These are phyloP conservation scores for Chlamydotis undulata DNA, from an alignment of 2,113 vertebrate genomes.

Conservation along the genomic window DNA sequence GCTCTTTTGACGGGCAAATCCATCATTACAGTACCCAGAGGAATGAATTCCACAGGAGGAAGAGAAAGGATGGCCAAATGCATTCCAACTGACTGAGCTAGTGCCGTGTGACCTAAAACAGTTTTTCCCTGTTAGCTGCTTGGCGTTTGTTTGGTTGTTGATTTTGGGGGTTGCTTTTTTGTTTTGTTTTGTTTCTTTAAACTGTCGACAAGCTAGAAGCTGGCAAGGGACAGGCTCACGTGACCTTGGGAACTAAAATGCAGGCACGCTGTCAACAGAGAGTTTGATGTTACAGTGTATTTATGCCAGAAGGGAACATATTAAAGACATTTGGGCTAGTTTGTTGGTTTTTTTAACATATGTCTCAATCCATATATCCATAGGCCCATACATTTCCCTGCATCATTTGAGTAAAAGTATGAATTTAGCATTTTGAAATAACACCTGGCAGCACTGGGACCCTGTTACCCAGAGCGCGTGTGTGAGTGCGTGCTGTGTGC, in stretches of 20 bases:
- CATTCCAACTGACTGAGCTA: conserved; percentile 61
- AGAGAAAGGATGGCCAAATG: conserved; percentile 40
- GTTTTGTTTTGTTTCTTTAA: conserved; percentile 32
- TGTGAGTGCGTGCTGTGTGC: neutral
- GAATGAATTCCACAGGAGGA: conserved; percentile 54
- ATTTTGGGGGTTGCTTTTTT: neutral
- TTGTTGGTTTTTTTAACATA: neutral
- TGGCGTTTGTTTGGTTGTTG: conserved; percentile 24
- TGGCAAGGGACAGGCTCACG: conserved; percentile 28
- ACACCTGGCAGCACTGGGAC: neutral
- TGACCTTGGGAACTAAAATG: conserved; percentile 51
- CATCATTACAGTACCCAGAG: conserved; percentile 65
- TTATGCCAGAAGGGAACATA: neutral
- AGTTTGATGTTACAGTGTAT: neutral
- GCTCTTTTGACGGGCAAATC: conserved; percentile 65
- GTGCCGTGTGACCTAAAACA: conserved; percentile 27
- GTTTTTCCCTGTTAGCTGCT: conserved; percentile 24
- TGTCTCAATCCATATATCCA: neutral
- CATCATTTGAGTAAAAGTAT: neutral
- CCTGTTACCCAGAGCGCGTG: neutral
- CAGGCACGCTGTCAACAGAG: neutral
- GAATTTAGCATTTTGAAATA: neutral
- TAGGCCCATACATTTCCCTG: neutral
- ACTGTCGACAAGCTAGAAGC: conserved; percentile 15
- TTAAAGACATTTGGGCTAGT: neutral